Base-by-base conservation (phyloP, 2,797 vertebrate species). In the Peromyscus melanophrys region DNA sequence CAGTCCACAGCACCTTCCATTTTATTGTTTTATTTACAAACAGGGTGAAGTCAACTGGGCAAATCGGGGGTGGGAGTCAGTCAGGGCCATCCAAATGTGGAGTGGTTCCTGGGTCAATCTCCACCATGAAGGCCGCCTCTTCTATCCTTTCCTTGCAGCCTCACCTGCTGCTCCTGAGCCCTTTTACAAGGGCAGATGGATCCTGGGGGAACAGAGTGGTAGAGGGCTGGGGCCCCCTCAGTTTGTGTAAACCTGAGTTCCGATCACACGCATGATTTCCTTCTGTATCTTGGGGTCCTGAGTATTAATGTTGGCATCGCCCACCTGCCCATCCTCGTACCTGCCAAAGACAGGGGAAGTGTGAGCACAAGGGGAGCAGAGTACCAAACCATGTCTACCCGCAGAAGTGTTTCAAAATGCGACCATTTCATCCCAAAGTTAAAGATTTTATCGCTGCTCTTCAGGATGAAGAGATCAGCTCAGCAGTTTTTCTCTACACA, bases 201-300 rank as follows among this genome's bases (percentile, higher is more conserved):
- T 76, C 97, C 34, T 25, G 92, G 63, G 84, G 96, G 37, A 84
- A 43, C 6, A 76, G 91, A 77, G 6, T 87, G 87, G 78, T 89
- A 76, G 97, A 97, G 98, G 98, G 83, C 96, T 95, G 52, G 93
- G 96, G 2, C 97, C 91, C 97, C 59, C 99, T 99, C 99, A 99
- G 99, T 99, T 99, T 98, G 99, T 99, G 99, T 99, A 99, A 98
- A 99, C 99, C 99, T 99, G 99, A 98, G 99, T 99, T 98, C 99
- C 99, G 69, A 99, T 99, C 98, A 99, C 99, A 96, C 99, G 99
- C 99, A 99, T 99, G 98, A 99, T 99, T 98, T 99, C 99, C 99
- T 99, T 99, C 99, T 99, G 99, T 97, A 99, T 99, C 98, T 99
- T 99, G 97, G 99, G 99, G 99, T 99, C 99, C 99, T 99, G 99